phyloP scores from a whole-genome alignment of 2,113 vertebrate genomes.

The Brachyhypopomus occidentalis region DNA sequence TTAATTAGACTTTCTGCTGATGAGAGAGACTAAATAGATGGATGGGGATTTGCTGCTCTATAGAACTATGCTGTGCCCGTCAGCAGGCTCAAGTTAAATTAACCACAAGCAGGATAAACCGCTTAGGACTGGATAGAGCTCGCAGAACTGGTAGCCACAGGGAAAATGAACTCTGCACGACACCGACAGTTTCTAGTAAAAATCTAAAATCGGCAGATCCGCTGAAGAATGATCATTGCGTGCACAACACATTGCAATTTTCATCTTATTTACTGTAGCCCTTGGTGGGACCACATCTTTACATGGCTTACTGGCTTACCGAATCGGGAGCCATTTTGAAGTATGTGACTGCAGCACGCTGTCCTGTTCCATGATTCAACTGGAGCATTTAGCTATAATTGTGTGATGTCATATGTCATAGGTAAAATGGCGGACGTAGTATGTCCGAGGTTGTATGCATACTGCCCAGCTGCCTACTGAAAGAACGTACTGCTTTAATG shows the following conservation, averaged over 20 bases:
- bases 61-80: constrained; percentile 33
- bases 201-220: not conserved
- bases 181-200: not conserved
- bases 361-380: too few relatives aligned
- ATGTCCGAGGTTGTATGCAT: too few relatives aligned
- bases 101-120: constrained; percentile 67
- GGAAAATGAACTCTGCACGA: not conserved
- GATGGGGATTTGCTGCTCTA: constrained; percentile 19
- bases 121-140: constrained; percentile 50
- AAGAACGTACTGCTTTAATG: too few relatives aligned
- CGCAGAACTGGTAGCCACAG: not conserved
- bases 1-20: not conserved
- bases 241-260: not conserved
- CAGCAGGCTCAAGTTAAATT: constrained; percentile 41
- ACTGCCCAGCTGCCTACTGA: too few relatives aligned
- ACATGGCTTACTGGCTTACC: too few relatives aligned
- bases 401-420: too few relatives aligned
- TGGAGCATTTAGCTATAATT: too few relatives aligned
- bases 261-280: not conserved
- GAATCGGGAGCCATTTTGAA: too few relatives aligned
- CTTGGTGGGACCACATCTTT: not conserved
- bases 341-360: too few relatives aligned
- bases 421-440: too few relatives aligned
- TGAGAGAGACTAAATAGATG: not conserved
- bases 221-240: not conserved